Evolutionary conservation across 2,888 invertebrate species (phyloP).

Genomic region (Lasioglossum calceatum): DNA sequence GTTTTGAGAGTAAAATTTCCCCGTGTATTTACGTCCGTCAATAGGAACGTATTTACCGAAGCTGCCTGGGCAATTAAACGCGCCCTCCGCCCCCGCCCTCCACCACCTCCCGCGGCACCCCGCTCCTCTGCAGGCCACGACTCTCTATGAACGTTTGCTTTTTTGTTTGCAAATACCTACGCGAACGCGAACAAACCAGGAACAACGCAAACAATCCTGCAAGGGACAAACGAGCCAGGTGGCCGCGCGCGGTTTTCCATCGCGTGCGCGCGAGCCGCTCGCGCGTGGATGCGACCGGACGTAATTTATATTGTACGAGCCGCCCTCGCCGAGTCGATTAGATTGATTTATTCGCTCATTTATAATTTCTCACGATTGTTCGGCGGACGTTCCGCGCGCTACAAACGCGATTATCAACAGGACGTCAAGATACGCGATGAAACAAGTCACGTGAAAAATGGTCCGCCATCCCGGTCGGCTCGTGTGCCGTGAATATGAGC

Average conservation of each 20-base stretch:
- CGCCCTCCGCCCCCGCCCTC: constrained; percentile 34
- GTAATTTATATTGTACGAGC: constrained; percentile 65
- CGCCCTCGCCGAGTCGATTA: constrained; percentile 46
- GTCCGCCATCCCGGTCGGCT: background rate
- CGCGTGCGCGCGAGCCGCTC: constrained; percentile 23
- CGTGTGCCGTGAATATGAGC: background rate
- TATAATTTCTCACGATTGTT: constrained; percentile 56
- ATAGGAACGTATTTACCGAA: constrained; percentile 75
- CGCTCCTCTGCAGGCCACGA: background rate
- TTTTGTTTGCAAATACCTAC: constrained; percentile 75
- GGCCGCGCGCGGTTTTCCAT: constrained; percentile 37
- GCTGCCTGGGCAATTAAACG: constrained; percentile 77
- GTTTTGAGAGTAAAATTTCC: constrained; percentile 71
- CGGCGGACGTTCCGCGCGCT: constrained; percentile 23
- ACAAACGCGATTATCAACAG: background rate
- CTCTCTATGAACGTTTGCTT: constrained; percentile 63
- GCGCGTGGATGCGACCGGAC: constrained; percentile 36
- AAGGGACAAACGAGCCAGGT: constrained; percentile 55
- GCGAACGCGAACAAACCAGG: constrained; percentile 69
- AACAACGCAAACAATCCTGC: constrained; percentile 74
- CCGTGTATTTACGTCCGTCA: constrained; percentile 71
- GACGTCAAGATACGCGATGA: constrained; percentile 1
- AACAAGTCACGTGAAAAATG: background rate
- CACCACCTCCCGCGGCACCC: background rate
- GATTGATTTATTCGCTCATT: constrained; percentile 57